phyloP scores from a whole-genome alignment of 2,797 vertebrate species.

The Pachyuromys duprasi region DNA sequence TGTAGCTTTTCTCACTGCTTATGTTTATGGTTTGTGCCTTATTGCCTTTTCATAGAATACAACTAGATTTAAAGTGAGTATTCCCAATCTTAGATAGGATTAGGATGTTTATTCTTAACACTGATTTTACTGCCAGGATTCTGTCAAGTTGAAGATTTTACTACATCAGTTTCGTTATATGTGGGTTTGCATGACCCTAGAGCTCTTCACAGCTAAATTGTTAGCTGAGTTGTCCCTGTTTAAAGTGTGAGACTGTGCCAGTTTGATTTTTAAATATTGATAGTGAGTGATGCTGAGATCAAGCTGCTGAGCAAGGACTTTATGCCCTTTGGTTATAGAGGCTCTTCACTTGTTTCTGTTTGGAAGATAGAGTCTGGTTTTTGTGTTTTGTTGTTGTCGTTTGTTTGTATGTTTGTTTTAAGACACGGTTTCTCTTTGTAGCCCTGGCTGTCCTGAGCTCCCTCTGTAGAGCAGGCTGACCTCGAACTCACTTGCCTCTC shows the following conservation, averaged over 20 bases:
- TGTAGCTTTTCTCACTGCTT: background rate
- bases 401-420: background rate
- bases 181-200: slow-evolving; percentile 4
- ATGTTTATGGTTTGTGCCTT: background rate
- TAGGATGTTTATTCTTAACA: slow-evolving; percentile 31
- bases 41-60: background rate
- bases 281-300: background rate
- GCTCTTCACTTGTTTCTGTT: slow-evolving; percentile 29
- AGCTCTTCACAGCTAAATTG: slow-evolving; percentile 26
- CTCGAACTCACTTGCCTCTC: background rate
- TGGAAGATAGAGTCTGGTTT: background rate
- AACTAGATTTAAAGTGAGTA: slow-evolving; percentile 25
- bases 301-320: background rate
- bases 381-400: background rate
- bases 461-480: background rate
- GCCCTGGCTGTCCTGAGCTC: background rate
- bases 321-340: background rate
- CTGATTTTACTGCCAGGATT: slow-evolving; percentile 32
- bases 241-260: slow-evolving; percentile 20
- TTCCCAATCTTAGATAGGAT: slow-evolving; percentile 13
- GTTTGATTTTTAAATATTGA: slow-evolving; percentile 34
- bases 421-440: background rate
- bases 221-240: slow-evolving; percentile 29
- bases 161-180: slow-evolving; percentile 38
- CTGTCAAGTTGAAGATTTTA: slow-evolving; percentile 9